Percentiles rank a stretch among this genome's conserved stretches.
Conservation (phyloP, 2,888 invertebrate genomes). For the Rhimphoctona megacephalus region DNA sequence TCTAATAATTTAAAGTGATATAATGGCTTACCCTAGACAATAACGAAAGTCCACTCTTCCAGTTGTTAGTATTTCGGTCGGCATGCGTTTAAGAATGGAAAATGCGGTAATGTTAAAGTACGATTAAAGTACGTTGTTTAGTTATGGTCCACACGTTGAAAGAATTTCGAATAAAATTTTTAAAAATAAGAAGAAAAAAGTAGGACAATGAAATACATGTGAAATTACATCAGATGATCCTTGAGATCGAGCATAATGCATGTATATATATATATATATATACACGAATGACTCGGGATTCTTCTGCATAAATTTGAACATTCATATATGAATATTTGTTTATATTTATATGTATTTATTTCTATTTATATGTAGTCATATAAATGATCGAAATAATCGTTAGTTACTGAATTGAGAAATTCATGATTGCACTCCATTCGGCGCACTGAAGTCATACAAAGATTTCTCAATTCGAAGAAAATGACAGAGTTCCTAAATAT, state of each 20-base stretch:
- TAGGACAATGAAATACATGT: neutral
- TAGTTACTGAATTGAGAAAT: neutral
- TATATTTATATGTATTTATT: neutral
- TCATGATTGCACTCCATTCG: neutral
- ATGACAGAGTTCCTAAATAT: neutral
- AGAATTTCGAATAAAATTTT: neutral
- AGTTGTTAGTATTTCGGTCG: constrained; percentile 82
- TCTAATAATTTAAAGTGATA: constrained; percentile 38
- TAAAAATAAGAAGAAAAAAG: neutral
- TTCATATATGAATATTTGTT: neutral
- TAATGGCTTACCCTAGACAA: constrained; percentile 82
- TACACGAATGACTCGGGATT: neutral
- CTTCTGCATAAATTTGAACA: neutral
- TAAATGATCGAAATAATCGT: neutral
- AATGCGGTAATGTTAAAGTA: constrained; percentile 75
- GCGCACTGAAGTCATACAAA: neutral
- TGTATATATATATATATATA: neutral
- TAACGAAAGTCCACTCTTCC: constrained; percentile 83
- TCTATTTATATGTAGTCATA: neutral
- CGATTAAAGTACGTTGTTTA: constrained; percentile 22
- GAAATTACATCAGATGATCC: constrained; percentile 2
- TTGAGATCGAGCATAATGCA: neutral
- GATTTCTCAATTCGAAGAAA: neutral
- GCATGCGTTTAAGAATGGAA: constrained; percentile 81
- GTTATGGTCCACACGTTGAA: constrained; percentile 2